phyloP scores from a whole-genome alignment of 2,888 invertebrate species.

The Polia nebulosa region DNA sequence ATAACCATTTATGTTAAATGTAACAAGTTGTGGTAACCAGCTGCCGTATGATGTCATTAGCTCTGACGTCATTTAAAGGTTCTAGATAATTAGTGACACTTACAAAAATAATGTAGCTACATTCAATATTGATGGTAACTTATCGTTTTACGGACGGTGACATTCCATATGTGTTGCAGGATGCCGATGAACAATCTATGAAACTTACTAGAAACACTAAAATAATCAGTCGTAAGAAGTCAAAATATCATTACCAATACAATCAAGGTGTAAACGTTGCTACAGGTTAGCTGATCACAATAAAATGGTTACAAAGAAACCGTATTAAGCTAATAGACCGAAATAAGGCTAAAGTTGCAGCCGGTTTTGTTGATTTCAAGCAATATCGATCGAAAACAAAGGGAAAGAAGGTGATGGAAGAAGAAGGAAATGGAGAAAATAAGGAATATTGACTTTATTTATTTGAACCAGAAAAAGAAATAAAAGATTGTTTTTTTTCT shows the following conservation, averaged over 20 bases:
- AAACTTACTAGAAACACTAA: background rate
- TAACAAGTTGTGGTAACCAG: conserved; percentile 54
- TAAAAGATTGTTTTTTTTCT: no score
- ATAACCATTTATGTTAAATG: conserved; percentile 58
- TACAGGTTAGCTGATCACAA: background rate
- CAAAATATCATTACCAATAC: no score
- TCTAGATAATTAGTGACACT: conserved; percentile 22
- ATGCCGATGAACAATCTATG: background rate
- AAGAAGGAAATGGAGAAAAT: no score
- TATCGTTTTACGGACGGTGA: background rate
- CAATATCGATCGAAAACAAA: no score
- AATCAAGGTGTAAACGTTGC: background rate
- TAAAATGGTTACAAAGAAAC: no score
- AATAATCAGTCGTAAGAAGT: background rate
- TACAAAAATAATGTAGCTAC: background rate
- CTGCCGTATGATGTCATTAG: conserved; percentile 58
- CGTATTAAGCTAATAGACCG: no score
- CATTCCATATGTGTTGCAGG: background rate
- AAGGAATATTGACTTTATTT: no score
- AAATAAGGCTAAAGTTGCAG: no score
- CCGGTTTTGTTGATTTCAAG: no score
- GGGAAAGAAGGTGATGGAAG: no score
- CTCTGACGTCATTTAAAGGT: conserved; percentile 34
- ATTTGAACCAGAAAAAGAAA: no score
- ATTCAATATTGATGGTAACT: background rate